Conservation (phyloP, 2,797 vertebrate genomes). For the Semaprochilodus insignis region DNA sequence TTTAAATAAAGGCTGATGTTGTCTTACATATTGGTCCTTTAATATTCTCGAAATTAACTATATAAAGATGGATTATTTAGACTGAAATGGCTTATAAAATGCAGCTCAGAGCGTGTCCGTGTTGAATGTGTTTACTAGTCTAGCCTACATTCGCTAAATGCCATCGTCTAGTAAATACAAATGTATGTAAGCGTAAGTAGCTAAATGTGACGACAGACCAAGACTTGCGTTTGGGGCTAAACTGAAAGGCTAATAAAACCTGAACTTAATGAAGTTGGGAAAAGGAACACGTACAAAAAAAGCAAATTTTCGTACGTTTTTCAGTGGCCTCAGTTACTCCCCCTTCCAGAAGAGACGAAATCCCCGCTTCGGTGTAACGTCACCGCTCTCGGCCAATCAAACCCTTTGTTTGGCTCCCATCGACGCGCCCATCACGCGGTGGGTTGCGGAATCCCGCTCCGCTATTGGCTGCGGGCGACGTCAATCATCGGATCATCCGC, state of each 20-base stretch:
- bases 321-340: not conserved
- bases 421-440: not conserved
- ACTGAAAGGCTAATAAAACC: not conserved
- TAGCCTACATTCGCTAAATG: not conserved
- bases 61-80: no score
- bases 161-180: no score
- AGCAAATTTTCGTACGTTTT: not conserved
- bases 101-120: no score
- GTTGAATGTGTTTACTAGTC: not conserved
- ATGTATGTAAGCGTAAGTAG: no score
- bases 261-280: not conserved
- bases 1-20: no score
- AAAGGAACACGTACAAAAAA: no score
- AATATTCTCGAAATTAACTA: no score
- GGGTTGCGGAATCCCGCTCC: not conserved
- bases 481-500: constrained; percentile 67
- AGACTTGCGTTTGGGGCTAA: no score
- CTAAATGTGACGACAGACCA: no score
- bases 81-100: no score
- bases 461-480: constrained; percentile 67
- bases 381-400: constrained; percentile 66
- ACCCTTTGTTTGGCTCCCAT: constrained; percentile 16
- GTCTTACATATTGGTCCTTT: no score
- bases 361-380: constrained; percentile 69
- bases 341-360: constrained; percentile 53